A percentile compares a stretch with the other conserved stretches of the same genome.
phyloP scores from a whole-genome alignment of 37 sponge, comb jelly and placozoan genomes.

The Bolinopsis microptera region DNA sequence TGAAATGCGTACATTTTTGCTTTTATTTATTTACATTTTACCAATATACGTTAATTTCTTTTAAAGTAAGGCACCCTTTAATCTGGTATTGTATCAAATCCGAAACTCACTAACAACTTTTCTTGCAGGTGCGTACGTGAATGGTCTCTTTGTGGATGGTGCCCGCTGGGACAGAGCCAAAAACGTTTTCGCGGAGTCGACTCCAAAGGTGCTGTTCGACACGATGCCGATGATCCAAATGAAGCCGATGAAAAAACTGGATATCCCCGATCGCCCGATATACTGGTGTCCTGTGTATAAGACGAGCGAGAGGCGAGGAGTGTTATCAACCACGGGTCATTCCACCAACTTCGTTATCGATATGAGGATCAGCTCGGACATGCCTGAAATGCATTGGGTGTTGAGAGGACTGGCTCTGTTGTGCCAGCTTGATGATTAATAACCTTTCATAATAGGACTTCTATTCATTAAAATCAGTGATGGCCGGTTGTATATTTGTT shows the following conservation, averaged over 20 bases:
- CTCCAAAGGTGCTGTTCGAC: slow-evolving; percentile 93
- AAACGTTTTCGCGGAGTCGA: slow-evolving; percentile 90
- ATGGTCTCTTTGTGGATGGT: slow-evolving; percentile 96
- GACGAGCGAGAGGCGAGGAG: slow-evolving; percentile 96
- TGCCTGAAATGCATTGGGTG: slow-evolving; percentile 96
- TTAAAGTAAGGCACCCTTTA: too few relatives aligned
- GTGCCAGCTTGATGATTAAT: slow-evolving; percentile 95
- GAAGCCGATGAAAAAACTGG: slow-evolving; percentile 91
- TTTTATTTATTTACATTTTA: too few relatives aligned
- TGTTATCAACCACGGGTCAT: slow-evolving; percentile 98
- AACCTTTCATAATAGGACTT: not conserved
- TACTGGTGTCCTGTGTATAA: slow-evolving; percentile 96
- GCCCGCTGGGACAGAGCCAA: slow-evolving; percentile 91
- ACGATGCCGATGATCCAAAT: slow-evolving; percentile 97
- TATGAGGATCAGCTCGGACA: slow-evolving; percentile 90
- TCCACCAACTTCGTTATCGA: slow-evolving; percentile 99
- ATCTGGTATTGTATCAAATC: too few relatives aligned
- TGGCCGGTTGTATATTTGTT: not conserved
- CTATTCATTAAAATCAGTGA: not conserved
- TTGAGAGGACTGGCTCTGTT: slow-evolving; percentile 96
- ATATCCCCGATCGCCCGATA: slow-evolving; percentile 76
- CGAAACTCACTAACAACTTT: too few relatives aligned
- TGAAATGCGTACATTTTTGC: not conserved
- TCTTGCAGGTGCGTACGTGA: slow-evolving; percentile 86
- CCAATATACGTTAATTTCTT: too few relatives aligned